phyloP scores from a whole-genome alignment of 1,140 invertebrate genomes.

The Drosophila pruinosa region DNA sequence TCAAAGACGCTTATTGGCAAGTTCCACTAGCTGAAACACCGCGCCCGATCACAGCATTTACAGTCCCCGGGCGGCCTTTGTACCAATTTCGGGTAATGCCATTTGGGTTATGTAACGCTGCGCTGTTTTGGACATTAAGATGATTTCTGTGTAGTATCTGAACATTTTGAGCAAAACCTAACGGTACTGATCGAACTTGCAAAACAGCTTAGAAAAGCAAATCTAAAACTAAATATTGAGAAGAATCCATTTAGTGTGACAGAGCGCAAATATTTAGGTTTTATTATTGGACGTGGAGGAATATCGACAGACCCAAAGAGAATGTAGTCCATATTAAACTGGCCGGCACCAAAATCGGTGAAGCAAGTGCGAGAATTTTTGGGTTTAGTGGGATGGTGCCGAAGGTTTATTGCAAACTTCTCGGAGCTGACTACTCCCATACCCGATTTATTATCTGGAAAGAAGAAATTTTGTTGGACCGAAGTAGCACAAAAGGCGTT shows the following conservation, averaged over 20 bases:
- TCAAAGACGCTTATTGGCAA: too few relatives aligned
- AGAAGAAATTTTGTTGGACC: constrained; percentile 1
- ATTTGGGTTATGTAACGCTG: too few relatives aligned
- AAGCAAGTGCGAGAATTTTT: constrained; percentile 45
- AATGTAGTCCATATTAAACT: constrained; percentile 20
- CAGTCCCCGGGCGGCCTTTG: too few relatives aligned
- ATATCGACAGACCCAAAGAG: constrained; percentile 33
- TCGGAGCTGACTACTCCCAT: constrained; percentile 25
- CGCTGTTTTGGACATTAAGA: too few relatives aligned
- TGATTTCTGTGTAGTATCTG: too few relatives aligned
- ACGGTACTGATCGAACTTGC: too few relatives aligned
- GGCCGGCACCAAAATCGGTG: constrained; percentile 30
- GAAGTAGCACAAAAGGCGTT: background rate
- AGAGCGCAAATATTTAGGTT: constrained; percentile 27
- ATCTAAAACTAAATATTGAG: background rate
- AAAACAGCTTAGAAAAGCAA: background rate
- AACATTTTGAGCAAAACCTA: too few relatives aligned
- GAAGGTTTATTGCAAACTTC: constrained; percentile 76
- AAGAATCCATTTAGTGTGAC: too few relatives aligned
- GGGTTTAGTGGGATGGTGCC: constrained; percentile 71
- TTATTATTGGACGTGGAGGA: constrained; percentile 28
- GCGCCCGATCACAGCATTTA: too few relatives aligned
- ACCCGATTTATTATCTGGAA: background rate
- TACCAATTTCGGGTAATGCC: too few relatives aligned
- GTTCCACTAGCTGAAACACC: too few relatives aligned